Evolutionary conservation across 2,888 invertebrate species (phyloP), one percentile per base, ranked within the genome.

Genomic region (Meiosimyza platycephala): DNA sequence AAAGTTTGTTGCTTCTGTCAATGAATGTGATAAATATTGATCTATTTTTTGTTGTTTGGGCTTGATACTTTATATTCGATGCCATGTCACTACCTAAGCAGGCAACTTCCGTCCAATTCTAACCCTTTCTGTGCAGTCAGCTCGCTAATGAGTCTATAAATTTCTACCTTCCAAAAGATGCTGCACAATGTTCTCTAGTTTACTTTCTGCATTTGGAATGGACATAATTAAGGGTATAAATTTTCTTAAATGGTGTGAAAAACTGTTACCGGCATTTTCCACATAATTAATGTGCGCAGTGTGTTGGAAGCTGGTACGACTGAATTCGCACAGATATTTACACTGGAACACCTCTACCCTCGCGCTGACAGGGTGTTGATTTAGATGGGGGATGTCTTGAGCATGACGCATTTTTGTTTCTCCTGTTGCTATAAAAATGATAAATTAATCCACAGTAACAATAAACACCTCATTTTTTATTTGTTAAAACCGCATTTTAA

Each of bases 241-340:
- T 72, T 72, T 65, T 52, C 59, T 55, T 70, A 72, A 74, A 72
- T 67, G 74, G 74, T 70, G 72, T 72, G 74, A 70, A 74, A 74
- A 72, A 66, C 70, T 48, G 70, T 62, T 70, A 72, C 72, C 72
- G 63, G 70, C 57, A 72, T 70, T 74, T 72, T 69, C 59, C 66
- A 72, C 66, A 72, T 71, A 74, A 74, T 74, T 74, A 72, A 72
- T 72, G 69, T 55, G 63, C 59, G 68, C 47, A 12, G 55, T 52
- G 51, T 52, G 60, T 3, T 33, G 6, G 33, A 33, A 5, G 33
- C 40, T 40, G 40, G 12, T 33, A 62, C 15, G 9, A 16, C n/a
- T 48, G 16, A 16, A n/a, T 12, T 12, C 50, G 40, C 40, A 13
- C 33, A 15, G 16, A 11, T n/a, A 33, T 16, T 15, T 7, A 2